Conservation (phyloP, 2,888 invertebrate genomes). For the Trachelus tabidus region DNA sequence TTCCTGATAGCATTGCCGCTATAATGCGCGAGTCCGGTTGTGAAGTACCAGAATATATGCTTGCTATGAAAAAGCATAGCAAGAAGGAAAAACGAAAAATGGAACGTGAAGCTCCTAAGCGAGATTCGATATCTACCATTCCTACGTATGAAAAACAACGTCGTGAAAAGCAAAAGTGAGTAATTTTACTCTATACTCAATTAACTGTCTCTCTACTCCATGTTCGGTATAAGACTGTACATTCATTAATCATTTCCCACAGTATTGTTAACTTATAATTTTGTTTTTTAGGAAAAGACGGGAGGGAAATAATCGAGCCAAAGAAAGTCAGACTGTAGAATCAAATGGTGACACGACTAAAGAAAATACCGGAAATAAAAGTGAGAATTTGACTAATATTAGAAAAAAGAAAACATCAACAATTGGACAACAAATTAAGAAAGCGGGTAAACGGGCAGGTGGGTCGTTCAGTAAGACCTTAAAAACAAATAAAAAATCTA, state of each 20-base stretch:
- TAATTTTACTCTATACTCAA: slow-evolving; percentile 38
- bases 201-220: not conserved
- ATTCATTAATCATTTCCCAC: not conserved
- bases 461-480: not conserved
- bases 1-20: slow-evolving; percentile 81
- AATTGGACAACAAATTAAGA: not conserved
- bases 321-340: not conserved
- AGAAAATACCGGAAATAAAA: not conserved
- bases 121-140: slow-evolving; percentile 76
- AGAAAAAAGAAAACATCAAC: not conserved
- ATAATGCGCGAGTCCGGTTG: slow-evolving; percentile 93
- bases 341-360: not conserved
- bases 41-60: slow-evolving; percentile 91
- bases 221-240: not conserved
- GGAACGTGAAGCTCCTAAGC: slow-evolving; percentile 71
- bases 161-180: slow-evolving; percentile 62
- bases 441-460: not conserved
- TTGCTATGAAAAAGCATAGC: slow-evolving; percentile 77
- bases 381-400: not conserved
- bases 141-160: slow-evolving; percentile 64
- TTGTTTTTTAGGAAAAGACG: not conserved
- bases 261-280: not conserved
- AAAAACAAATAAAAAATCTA: not conserved
- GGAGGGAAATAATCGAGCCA: not conserved
- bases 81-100: slow-evolving; percentile 70